These are phyloP conservation scores for Lasioglossum vierecki DNA, from an alignment of 2,888 invertebrate species.

Conservation along the genomic window DNA sequence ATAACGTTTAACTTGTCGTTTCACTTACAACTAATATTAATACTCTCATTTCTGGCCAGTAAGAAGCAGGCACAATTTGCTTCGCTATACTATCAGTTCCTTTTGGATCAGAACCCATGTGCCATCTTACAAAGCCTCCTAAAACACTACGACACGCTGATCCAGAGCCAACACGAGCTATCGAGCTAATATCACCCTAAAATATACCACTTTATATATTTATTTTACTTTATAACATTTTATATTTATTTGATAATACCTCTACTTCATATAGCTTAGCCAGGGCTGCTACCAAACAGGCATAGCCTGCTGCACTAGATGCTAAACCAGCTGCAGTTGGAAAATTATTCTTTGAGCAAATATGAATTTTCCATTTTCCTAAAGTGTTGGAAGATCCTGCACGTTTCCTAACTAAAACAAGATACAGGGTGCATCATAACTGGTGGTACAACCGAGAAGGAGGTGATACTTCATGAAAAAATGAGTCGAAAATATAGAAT, in stretches of 20 bases:
- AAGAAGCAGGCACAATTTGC: conserved; percentile 89
- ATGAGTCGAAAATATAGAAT: too few relatives aligned
- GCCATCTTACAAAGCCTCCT: conserved; percentile 98
- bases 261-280: conserved; percentile 90
- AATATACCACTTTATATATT: conserved; percentile 13
- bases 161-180: conserved; percentile 96
- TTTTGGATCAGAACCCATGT: conserved; percentile 87
- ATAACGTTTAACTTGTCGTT: background rate
- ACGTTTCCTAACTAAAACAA: conserved; percentile 84
- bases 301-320: conserved; percentile 99
- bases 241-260: conserved; percentile 80
- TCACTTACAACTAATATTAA: conserved; percentile 92
- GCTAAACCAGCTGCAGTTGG: conserved; percentile 99
- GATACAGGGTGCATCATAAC: too few relatives aligned
- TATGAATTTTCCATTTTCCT: conserved; percentile 90
- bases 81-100: conserved; percentile 92
- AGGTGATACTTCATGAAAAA: too few relatives aligned
- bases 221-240: conserved; percentile 1
- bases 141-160: conserved; percentile 97
- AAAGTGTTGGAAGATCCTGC: conserved; percentile 83
- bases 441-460: too few relatives aligned
- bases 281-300: conserved; percentile 90
- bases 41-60: conserved; percentile 96
- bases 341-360: conserved; percentile 97
- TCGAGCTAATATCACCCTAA: conserved; percentile 89